Conservation (phyloP, 2,888 invertebrate genomes). For the Crematogaster levior region DNA sequence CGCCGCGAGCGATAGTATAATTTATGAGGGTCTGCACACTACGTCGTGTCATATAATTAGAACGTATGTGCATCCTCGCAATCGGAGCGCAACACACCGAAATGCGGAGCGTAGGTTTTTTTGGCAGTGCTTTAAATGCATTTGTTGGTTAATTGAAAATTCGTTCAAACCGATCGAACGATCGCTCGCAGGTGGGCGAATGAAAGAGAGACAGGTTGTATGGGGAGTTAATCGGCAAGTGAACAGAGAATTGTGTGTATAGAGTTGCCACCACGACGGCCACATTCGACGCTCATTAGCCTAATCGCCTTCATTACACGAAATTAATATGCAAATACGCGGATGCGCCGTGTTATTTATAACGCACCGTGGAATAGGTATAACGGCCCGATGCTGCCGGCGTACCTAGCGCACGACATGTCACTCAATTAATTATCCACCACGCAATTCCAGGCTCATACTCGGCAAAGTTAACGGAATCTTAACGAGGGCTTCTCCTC, state of each 20-base stretch:
- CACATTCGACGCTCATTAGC: constrained; percentile 81
- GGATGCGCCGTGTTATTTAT: constrained; percentile 79
- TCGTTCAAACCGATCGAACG: constrained; percentile 58
- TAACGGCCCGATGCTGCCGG: constrained; percentile 68
- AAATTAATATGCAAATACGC: constrained; percentile 83
- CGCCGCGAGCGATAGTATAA: constrained; percentile 58
- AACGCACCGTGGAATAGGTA: constrained; percentile 73
- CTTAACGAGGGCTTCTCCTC: constrained; percentile 70
- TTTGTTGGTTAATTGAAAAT: constrained; percentile 73
- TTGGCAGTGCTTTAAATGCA: constrained; percentile 61
- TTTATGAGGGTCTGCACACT: constrained; percentile 47
- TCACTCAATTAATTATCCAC: constrained; percentile 82
- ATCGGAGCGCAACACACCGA: not conserved
- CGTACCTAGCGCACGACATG: constrained; percentile 73
- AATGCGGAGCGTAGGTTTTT: constrained; percentile 62
- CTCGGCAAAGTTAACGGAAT: constrained; percentile 71
- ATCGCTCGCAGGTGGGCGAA: constrained; percentile 52
- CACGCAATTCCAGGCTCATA: constrained; percentile 71
- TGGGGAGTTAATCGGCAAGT: constrained; percentile 69
- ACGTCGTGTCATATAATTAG: constrained; percentile 62
- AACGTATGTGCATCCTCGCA: constrained; percentile 50
- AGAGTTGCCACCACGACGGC: constrained; percentile 73
- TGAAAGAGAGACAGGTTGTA: constrained; percentile 5
- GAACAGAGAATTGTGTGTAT: constrained; percentile 66
- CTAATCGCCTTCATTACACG: constrained; percentile 82